These are phyloP conservation scores for Lithosia quadra DNA, from an alignment of 2,888 invertebrate species.

Conservation along the genomic window DNA sequence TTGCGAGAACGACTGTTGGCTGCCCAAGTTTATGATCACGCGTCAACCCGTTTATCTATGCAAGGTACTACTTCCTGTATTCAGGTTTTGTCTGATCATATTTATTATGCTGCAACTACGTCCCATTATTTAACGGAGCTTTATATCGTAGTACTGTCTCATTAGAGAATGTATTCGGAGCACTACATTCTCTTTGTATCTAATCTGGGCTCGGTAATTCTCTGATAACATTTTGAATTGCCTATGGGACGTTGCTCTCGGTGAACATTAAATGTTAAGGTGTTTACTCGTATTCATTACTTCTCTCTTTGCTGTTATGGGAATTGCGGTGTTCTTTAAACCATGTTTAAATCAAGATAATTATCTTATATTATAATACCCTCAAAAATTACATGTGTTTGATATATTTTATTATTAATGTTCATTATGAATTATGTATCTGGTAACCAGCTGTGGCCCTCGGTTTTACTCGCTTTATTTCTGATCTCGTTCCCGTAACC, in stretches of 20 bases:
- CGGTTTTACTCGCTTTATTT: too few species aligned
- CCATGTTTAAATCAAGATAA: neutral
- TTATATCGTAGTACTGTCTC: conserved; percentile 71
- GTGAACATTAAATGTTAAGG: conserved; percentile 4
- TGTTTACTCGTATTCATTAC: conserved; percentile 32
- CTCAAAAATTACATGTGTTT: too few species aligned
- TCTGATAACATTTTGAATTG: conserved; percentile 61
- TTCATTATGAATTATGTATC: too few species aligned
- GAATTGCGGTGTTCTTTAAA: neutral
- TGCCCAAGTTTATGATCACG: conserved; percentile 73
- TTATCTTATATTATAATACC: neutral
- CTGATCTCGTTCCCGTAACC: too few species aligned
- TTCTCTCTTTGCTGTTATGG: conserved; percentile 23
- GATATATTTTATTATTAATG: too few species aligned
- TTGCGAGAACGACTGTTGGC: conserved; percentile 67
- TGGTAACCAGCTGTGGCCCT: too few species aligned
- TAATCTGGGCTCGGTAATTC: conserved; percentile 60
- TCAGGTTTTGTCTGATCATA: conserved; percentile 80
- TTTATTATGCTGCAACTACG: conserved; percentile 73
- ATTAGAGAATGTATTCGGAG: conserved; percentile 74
- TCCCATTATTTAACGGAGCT: conserved; percentile 72
- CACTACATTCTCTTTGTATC: conserved; percentile 64
- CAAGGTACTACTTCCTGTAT: conserved; percentile 80
- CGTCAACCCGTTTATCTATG: conserved; percentile 74
- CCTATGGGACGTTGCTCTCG: conserved; percentile 36